A percentile compares a stretch with the other conserved stretches of the same genome.
Conservation (phyloP, 2,113 vertebrate species). For the Thunnus maccoyii region DNA sequence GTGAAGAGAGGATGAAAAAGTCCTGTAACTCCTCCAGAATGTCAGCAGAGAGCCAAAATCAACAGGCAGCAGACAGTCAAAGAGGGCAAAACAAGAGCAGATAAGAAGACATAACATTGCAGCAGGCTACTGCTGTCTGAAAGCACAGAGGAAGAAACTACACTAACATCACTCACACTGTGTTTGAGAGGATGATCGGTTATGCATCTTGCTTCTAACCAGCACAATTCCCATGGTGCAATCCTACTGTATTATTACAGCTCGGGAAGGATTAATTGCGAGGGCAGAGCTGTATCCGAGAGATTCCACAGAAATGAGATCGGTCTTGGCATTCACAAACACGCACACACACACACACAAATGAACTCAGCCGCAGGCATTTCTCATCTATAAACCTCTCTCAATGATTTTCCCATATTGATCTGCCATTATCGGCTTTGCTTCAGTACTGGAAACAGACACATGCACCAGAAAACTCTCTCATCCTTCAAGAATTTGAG, state of each 20-base stretch:
- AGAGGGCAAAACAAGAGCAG: conserved; percentile 25
- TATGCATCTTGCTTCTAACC: conserved; percentile 1
- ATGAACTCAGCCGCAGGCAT: conserved; percentile 28
- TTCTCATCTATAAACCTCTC: conserved; percentile 42
- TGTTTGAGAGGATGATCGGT: conserved; percentile 25
- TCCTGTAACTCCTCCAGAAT: conserved; percentile 36
- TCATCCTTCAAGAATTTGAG: conserved; percentile 51
- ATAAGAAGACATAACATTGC: conserved; percentile 19
- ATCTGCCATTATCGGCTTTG: conserved; percentile 49
- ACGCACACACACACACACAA: conserved; percentile 10
- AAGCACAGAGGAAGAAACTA: background rate
- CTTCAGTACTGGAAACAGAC: conserved; percentile 53
- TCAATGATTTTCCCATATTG: conserved; percentile 63
- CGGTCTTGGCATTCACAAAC: conserved; percentile 45
- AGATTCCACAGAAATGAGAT: conserved; percentile 78
- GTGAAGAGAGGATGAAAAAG: conserved; percentile 15
- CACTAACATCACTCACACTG: background rate
- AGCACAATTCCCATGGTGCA: conserved; percentile 30
- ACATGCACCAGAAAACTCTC: conserved; percentile 23
- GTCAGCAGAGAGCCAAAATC: conserved; percentile 60
- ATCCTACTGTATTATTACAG: conserved; percentile 44
- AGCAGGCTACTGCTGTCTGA: background rate
- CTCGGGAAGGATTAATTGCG: conserved; percentile 58
- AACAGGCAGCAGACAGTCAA: conserved; percentile 61
- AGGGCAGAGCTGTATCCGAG: conserved; percentile 58